Evolutionary conservation across 92 coral and sea anemone genomes (phyloP), one percentile per base, ranked within the genome.

Genomic region (Epizoanthus stellaris): DNA sequence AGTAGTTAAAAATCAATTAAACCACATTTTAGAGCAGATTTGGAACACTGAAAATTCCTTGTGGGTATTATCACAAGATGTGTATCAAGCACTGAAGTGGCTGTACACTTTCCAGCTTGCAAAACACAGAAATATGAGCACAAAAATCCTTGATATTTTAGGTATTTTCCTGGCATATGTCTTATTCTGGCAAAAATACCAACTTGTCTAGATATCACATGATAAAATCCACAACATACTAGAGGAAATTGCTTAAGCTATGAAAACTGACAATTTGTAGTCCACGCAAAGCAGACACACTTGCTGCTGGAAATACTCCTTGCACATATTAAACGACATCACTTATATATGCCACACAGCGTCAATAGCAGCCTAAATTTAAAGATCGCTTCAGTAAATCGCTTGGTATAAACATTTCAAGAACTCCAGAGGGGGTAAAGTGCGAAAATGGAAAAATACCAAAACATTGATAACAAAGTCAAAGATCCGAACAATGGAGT

Each of bases 111-210:
- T 52, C 56, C 56, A 52, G 12, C 56, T 52, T 36, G 42, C 45
- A 38, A 38, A 38, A 68, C 39, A 19, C n/a, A 16, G 53, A 43
- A 52, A 43, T 63, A 8, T 45, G 57, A 79, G 20, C 72, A 45
- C 83, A 79, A 79, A 79, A 13, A 79, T 79, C 20, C 49, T 14
- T 19, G 63, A 49, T 20, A 73, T 73, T 73, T 17, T n/a, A 20
- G 83, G 83, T 23, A 79, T 79, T 63, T 64, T 79, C 77, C 83
- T 42, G 69, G 54, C 14, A 79, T 52, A 42, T 63, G 67, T 79
- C 70, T 43, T 36, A 6, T 20, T 63, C 83, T 79, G 13, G 39
- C 45, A 49, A 79, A 59, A 59, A 64, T 45, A 79, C 39, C 83
- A 64, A 39, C 60, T 40, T 79, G 83, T 79, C 60, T 20, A 76